These are phyloP conservation scores for Parasteatoda tepidariorum DNA, from an alignment of 1,140 invertebrate genomes.

Conservation along the genomic window DNA sequence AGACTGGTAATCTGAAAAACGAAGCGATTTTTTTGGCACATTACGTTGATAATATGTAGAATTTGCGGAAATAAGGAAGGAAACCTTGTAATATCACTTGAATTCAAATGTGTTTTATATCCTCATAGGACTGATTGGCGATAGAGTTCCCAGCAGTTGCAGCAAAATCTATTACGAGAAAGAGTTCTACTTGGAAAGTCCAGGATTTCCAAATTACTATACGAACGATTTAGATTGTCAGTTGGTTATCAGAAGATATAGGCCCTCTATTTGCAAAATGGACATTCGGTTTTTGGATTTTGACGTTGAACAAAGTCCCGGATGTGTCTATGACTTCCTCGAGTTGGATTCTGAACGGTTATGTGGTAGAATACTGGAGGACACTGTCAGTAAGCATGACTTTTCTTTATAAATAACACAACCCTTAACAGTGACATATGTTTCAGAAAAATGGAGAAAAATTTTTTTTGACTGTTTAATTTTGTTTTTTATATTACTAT, in stretches of 20 bases:
- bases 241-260: slow-evolving; percentile 48
- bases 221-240: slow-evolving; percentile 57
- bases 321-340: slow-evolving; percentile 64
- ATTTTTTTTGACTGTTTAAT: no score
- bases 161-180: slow-evolving; percentile 53
- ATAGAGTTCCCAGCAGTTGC: slow-evolving; percentile 48
- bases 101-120: no score
- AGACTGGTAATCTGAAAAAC: no score
- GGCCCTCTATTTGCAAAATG: slow-evolving; percentile 62
- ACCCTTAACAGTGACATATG: no score
- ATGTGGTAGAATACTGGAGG: slow-evolving; percentile 42
- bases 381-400: slow-evolving; percentile 47
- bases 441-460: no score
- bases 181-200: slow-evolving; percentile 55
- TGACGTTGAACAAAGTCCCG: slow-evolving; percentile 62
- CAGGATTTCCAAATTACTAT: slow-evolving; percentile 52
- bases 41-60: no score
- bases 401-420: neutral
- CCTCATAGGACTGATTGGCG: slow-evolving; percentile 13
- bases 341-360: slow-evolving; percentile 57
- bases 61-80: no score
- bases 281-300: slow-evolving; percentile 63
- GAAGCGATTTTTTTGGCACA: no score
- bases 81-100: no score
- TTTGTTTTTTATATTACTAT: no score